phyloP scores from a whole-genome alignment of 2,888 invertebrate genomes.

The Ommatoiulus sabulosus region DNA sequence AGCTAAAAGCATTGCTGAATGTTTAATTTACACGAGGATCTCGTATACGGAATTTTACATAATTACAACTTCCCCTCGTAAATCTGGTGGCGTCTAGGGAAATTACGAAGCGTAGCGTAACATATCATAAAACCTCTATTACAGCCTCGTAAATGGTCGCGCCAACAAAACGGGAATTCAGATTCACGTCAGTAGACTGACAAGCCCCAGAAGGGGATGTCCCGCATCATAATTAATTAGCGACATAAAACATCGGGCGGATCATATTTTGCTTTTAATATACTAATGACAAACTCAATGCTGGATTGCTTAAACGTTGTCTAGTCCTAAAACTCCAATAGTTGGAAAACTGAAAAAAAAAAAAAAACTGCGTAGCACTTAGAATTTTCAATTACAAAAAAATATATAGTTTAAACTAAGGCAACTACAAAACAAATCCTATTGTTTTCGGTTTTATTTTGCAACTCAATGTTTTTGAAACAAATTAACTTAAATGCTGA shows the following conservation, averaged over 20 bases:
- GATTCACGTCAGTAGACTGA: background rate
- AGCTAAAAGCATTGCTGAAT: slow-evolving; percentile 26
- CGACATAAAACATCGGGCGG: slow-evolving; percentile 8
- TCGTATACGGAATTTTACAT: background rate
- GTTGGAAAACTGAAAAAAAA: no score
- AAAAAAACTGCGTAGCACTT: no score
- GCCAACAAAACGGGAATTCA: background rate
- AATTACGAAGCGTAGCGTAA: background rate
- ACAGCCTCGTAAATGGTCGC: background rate
- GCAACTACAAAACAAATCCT: no score
- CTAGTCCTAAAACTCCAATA: no score
- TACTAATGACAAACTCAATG: background rate
- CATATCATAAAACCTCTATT: slow-evolving; percentile 40
- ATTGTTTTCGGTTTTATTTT: no score
- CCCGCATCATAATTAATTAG: slow-evolving; percentile 36
- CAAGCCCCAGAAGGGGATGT: background rate
- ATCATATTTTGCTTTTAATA: slow-evolving; percentile 31
- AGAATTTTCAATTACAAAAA: no score
- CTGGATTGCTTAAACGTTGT: no score
- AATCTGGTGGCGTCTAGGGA: slow-evolving; percentile 36
- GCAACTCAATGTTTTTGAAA: no score
- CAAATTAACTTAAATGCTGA: no score
- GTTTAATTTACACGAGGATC: slow-evolving; percentile 23
- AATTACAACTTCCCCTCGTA: slow-evolving; percentile 30
- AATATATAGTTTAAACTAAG: no score